Percentiles rank a stretch among this genome's conserved stretches.
phyloP scores from a whole-genome alignment of 2,113 vertebrate species.

The Mastomys natalensis region DNA sequence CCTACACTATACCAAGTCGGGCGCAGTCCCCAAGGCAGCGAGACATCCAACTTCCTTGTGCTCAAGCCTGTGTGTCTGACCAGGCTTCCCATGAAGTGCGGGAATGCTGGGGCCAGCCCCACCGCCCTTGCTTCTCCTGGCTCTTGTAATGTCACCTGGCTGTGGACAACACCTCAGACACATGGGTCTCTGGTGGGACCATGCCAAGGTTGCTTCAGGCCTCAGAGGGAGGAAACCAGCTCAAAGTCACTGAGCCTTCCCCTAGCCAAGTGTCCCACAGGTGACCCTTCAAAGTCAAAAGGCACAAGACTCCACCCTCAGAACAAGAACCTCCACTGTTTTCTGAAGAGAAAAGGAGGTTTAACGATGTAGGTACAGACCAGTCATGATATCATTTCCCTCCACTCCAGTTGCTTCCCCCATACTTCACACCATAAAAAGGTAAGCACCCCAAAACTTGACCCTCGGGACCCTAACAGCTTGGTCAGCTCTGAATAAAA shows the following conservation, averaged over 20 bases:
- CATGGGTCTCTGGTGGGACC: background rate
- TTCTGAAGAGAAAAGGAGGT: background rate
- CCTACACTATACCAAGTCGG: background rate
- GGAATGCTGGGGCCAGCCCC: accelerated
- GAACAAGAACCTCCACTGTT: too few relatives aligned
- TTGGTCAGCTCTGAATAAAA: background rate
- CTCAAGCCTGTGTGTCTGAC: background rate
- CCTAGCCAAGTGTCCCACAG: background rate
- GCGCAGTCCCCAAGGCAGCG: accelerated
- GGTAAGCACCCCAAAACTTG: background rate
- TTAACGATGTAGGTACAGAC: accelerated
- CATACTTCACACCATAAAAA: background rate
- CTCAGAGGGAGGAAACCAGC: too few relatives aligned
- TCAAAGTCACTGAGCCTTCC: background rate
- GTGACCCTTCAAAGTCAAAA: too few relatives aligned
- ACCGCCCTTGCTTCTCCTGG: background rate
- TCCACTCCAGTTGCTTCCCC: background rate
- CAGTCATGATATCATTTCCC: background rate
- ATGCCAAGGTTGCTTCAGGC: background rate
- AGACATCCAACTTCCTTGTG: background rate
- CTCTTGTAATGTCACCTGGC: background rate
- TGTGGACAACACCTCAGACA: background rate
- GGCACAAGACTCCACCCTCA: background rate
- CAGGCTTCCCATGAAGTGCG: background rate
- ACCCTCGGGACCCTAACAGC: background rate